These are phyloP conservation scores for Mythimna lalbum DNA, from an alignment of 2,888 invertebrate genomes.

Conservation along the genomic window DNA sequence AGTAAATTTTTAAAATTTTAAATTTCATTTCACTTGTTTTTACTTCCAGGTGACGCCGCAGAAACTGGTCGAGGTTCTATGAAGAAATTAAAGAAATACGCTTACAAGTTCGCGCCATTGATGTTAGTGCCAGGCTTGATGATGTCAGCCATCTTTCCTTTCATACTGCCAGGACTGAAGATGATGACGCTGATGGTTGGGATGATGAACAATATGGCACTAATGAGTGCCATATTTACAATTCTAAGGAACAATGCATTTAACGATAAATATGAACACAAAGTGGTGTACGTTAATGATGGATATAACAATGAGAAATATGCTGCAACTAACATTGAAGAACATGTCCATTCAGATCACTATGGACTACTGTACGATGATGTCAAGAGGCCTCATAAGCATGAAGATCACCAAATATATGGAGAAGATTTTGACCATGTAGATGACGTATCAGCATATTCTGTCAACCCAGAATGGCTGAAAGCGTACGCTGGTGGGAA, in stretches of 20 bases:
- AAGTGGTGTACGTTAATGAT: constrained; percentile 90
- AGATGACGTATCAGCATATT: constrained; percentile 63
- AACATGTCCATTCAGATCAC: constrained; percentile 63
- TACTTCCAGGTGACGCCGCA: constrained; percentile 72
- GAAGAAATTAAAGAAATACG: constrained; percentile 81
- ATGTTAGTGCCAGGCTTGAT: constrained; percentile 92
- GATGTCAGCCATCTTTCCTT: constrained; percentile 92
- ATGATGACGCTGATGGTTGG: constrained; percentile 91
- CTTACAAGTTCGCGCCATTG: constrained; percentile 87
- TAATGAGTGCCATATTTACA: constrained; percentile 91
- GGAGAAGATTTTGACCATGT: constrained; percentile 62
- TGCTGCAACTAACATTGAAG: constrained; percentile 60
- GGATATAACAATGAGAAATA: constrained; percentile 89
- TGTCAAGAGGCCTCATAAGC: constrained; percentile 34
- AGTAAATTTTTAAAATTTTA: not conserved
- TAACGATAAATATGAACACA: constrained; percentile 88
- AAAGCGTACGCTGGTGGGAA: constrained; percentile 56
- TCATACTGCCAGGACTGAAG: constrained; percentile 92
- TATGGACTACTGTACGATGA: constrained; percentile 54
- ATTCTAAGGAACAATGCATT: constrained; percentile 91
- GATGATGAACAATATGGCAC: constrained; percentile 93
- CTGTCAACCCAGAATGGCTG: constrained; percentile 57
- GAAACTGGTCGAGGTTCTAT: constrained; percentile 75
- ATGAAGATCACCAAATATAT: constrained; percentile 45
- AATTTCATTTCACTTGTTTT: constrained; percentile 34